Percentiles rank a stretch among this genome's conserved stretches.
Evolutionary conservation across 2,888 invertebrate species (phyloP).

Genomic region (Drosophila subsilvestris): DNA sequence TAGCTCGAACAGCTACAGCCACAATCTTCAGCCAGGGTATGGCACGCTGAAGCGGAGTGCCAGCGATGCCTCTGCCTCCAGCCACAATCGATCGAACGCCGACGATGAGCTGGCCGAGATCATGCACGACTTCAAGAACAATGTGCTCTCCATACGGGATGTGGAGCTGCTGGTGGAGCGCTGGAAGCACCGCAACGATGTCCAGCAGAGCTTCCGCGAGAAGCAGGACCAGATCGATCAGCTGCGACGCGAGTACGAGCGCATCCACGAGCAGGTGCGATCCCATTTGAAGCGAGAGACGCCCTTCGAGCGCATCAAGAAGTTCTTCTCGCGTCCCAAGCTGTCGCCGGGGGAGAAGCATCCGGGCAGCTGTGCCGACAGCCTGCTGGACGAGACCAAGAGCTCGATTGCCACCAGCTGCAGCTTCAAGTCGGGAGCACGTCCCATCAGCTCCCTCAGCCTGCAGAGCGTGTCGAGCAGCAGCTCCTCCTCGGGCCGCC

Average conservation of each 20-base stretch:
- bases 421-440: slow-evolving; percentile 83
- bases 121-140: slow-evolving; percentile 94
- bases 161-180: slow-evolving; percentile 93
- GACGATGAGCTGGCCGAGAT: slow-evolving; percentile 93
- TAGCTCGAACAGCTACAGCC: background rate
- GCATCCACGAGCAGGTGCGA: slow-evolving; percentile 91
- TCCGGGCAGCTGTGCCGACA: slow-evolving; percentile 68
- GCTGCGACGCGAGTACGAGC: slow-evolving; percentile 92
- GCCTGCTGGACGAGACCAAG: slow-evolving; percentile 82
- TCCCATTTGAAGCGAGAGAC: slow-evolving; percentile 90
- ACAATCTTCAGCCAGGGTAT: slow-evolving; percentile 58
- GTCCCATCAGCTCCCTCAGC: slow-evolving; percentile 89
- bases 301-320: slow-evolving; percentile 91
- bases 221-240: slow-evolving; percentile 92
- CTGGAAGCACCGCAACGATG: slow-evolving; percentile 94
- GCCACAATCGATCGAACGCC: slow-evolving; percentile 79
- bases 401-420: slow-evolving; percentile 82
- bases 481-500: slow-evolving; percentile 91
- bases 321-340: slow-evolving; percentile 87
- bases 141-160: slow-evolving; percentile 93
- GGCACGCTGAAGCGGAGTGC: slow-evolving; percentile 83
- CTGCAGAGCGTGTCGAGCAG: slow-evolving; percentile 88
- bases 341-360: slow-evolving; percentile 65
- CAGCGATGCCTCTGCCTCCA: slow-evolving; percentile 83
- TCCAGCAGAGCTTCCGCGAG: slow-evolving; percentile 93